A percentile compares a stretch with the other conserved stretches of the same genome.
These are phyloP conservation scores for Chrysolina oricalcia DNA, from an alignment of 2,888 invertebrate genomes.

Conservation along the genomic window DNA sequence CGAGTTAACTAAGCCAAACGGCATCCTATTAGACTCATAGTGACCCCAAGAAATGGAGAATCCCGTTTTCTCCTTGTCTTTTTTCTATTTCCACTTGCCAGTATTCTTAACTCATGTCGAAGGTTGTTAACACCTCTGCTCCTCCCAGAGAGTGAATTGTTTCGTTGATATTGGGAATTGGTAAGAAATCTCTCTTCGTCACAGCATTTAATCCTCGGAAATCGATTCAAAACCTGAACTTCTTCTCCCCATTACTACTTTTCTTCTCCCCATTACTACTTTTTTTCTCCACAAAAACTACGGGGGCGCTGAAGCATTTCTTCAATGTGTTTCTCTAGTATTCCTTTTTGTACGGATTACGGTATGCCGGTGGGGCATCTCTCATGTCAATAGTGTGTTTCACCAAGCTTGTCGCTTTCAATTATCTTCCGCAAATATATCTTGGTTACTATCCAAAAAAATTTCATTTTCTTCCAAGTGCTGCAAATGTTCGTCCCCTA, in stretches of 20 bases:
- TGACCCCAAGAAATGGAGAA: constrained; percentile 56
- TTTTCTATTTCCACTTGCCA: constrained; percentile 48
- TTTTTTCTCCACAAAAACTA: constrained; percentile 63
- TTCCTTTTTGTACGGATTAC: neutral
- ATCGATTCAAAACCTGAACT: constrained; percentile 49
- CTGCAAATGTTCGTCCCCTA: too few species aligned
- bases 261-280: too few species aligned
- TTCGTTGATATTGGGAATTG: constrained; percentile 51
- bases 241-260: constrained; percentile 36
- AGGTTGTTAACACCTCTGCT: constrained; percentile 47
- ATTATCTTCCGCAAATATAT: neutral
- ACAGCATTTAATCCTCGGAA: constrained; percentile 47
- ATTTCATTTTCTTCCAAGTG: neutral
- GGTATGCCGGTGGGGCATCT: neutral
- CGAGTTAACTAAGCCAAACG: constrained; percentile 61
- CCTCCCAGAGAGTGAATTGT: constrained; percentile 23
- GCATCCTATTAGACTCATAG: constrained; percentile 55
- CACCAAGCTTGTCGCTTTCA: neutral
- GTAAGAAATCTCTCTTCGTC: constrained; percentile 46
- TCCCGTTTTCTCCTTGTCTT: constrained; percentile 51
- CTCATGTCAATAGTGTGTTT: constrained; percentile 6
- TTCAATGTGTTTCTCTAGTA: constrained; percentile 24
- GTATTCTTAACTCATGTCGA: constrained; percentile 51
- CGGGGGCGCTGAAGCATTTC: constrained; percentile 61
- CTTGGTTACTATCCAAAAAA: neutral